Evolutionary conservation across 2,797 vertebrate species (phyloP).

Genomic region (Pangasius larnaudii): DNA sequence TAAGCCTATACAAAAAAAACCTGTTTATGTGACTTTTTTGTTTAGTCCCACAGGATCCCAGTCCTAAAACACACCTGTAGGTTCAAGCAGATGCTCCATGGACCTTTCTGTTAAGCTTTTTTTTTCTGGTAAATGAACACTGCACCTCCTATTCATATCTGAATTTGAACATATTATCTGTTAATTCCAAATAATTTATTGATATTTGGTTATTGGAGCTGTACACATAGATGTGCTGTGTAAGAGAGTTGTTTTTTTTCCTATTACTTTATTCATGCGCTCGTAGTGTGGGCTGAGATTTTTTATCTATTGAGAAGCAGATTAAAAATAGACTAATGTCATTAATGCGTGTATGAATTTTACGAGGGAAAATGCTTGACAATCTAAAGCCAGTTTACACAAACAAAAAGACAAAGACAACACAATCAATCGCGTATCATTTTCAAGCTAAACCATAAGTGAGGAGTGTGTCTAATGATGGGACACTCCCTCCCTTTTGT

Average conservation of each 20-base stretch:
- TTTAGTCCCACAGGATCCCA: background rate
- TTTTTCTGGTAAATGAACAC: background rate
- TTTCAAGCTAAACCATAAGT: background rate
- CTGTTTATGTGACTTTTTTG: too few relatives aligned
- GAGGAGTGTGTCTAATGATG: constrained; percentile 11
- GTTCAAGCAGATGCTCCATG: background rate
- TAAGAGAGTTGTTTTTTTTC: background rate
- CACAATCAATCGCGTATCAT: background rate
- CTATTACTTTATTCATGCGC: background rate
- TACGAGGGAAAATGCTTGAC: background rate
- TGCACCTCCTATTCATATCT: background rate
- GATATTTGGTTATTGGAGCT: background rate
- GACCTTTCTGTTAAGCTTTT: too few relatives aligned
- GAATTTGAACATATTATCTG: background rate
- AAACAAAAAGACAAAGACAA: constrained; percentile 1
- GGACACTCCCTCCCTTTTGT: constrained; percentile 16
- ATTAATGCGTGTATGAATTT: background rate
- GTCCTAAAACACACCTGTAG: background rate
- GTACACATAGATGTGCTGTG: background rate
- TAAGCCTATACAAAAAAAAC: too few relatives aligned
- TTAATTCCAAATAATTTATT: background rate
- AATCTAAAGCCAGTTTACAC: background rate
- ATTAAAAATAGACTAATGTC: background rate
- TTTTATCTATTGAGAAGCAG: background rate
- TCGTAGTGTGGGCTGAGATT: background rate